Evolutionary conservation across 2,113 vertebrate genomes (phyloP).

Genomic region (Capreolus pygargus): DNA sequence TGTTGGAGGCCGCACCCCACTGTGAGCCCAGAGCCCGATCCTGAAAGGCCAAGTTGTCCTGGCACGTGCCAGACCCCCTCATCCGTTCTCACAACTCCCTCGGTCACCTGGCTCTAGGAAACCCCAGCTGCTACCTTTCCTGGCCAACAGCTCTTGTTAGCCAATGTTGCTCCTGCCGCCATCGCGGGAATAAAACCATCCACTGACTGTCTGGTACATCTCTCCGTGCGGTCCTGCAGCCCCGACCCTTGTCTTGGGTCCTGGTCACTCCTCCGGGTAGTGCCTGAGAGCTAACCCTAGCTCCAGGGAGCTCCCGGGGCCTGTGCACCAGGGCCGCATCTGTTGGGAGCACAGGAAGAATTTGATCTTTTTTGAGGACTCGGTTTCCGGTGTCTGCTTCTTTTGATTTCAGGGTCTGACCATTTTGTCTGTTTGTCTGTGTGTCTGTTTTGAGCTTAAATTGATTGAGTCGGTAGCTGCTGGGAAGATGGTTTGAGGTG

Average conservation of each 20-base stretch:
- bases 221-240: rapidly evolving
- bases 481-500: background rate
- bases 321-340: background rate
- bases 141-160: background rate
- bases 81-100: background rate
- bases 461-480: background rate
- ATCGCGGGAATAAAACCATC: background rate
- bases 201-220: rapidly evolving
- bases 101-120: too few relatives aligned
- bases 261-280: rapidly evolving
- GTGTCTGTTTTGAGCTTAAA: background rate
- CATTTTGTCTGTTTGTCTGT: background rate
- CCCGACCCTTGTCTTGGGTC: background rate
- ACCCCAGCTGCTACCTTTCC: background rate
- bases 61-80: rapidly evolving
- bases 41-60: background rate
- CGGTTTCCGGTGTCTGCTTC: background rate
- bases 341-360: rapidly evolving
- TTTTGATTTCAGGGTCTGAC: background rate
- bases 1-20: background rate
- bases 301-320: background rate
- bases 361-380: background rate
- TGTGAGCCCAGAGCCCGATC: background rate
- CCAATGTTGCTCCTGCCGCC: background rate
- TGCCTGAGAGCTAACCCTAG: background rate